Conservation (phyloP, 2,888 invertebrate species). For the Meloe dianella region DNA sequence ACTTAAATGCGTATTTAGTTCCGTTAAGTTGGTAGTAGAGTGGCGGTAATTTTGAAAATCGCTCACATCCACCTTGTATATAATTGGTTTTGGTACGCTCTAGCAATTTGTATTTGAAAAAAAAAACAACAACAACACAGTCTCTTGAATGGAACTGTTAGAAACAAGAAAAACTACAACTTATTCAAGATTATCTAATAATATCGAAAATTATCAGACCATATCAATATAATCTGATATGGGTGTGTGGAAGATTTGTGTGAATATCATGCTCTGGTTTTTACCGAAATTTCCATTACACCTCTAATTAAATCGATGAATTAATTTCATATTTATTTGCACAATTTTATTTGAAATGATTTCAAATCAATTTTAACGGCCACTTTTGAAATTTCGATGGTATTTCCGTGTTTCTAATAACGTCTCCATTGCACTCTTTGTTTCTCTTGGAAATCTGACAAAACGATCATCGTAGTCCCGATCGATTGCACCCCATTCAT, state of each 20-base stretch:
- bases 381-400: neutral
- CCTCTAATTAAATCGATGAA: neutral
- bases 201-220: conserved; percentile 12
- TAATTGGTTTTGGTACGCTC: neutral
- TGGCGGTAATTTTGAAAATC: neutral
- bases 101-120: neutral
- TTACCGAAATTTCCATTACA: conserved; percentile 10
- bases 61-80: neutral
- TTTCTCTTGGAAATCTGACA: conserved; percentile 24
- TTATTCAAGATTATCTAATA: conserved; percentile 11
- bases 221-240: conserved; percentile 12
- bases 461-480: neutral
- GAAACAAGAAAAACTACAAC: conserved; percentile 9
- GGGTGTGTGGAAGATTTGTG: neutral
- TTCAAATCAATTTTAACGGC: no score
- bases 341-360: neutral
- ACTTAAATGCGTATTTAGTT: no score
- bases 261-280: conserved; percentile 20
- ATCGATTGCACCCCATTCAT: conserved; percentile 21
- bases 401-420: conserved; percentile 6
- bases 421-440: conserved; percentile 23
- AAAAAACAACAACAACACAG: no score
- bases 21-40: neutral
- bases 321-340: neutral
- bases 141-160: conserved; percentile 5